phyloP scores from a whole-genome alignment of 2,797 vertebrate species.

The Trematomus bernacchii region DNA sequence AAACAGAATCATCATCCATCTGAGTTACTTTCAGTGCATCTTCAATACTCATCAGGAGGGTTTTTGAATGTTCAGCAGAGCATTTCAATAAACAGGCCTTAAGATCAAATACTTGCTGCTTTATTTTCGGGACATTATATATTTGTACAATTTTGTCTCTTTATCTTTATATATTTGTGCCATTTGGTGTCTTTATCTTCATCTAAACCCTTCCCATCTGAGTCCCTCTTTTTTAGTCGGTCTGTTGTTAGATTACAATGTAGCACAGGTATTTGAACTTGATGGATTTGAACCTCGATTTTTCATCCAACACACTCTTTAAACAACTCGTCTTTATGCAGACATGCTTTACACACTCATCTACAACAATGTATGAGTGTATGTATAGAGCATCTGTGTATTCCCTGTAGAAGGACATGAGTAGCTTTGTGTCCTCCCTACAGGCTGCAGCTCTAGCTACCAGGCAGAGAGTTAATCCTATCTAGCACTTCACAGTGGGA shows the following conservation, averaged over 20 bases:
- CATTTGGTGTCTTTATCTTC: not conserved
- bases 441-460: constrained; percentile 16
- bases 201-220: not conserved
- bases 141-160: constrained; percentile 7
- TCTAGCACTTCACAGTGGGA: constrained; percentile 26
- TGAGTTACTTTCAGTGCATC: not conserved
- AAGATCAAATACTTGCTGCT: constrained; percentile 30
- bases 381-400: constrained; percentile 21
- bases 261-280: not conserved
- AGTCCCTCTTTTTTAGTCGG: not conserved
- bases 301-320: not conserved
- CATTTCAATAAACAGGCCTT: constrained; percentile 24
- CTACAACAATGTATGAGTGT: constrained; percentile 14
- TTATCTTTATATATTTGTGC: no score
- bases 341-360: constrained; percentile 18
- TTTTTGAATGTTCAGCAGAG: constrained; percentile 7
- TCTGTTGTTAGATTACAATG: not conserved
- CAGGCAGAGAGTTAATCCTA: constrained; percentile 33
- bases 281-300: not conserved
- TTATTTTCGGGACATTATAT: constrained; percentile 28
- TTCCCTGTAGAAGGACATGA: constrained; percentile 31
- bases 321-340: not conserved
- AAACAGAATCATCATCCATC: constrained; percentile 25
- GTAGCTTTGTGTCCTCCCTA: constrained; percentile 33
- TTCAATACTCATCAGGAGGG: not conserved